These are phyloP conservation scores for Argopecten irradians DNA, from an alignment of 1,140 invertebrate genomes.

Conservation along the genomic window DNA sequence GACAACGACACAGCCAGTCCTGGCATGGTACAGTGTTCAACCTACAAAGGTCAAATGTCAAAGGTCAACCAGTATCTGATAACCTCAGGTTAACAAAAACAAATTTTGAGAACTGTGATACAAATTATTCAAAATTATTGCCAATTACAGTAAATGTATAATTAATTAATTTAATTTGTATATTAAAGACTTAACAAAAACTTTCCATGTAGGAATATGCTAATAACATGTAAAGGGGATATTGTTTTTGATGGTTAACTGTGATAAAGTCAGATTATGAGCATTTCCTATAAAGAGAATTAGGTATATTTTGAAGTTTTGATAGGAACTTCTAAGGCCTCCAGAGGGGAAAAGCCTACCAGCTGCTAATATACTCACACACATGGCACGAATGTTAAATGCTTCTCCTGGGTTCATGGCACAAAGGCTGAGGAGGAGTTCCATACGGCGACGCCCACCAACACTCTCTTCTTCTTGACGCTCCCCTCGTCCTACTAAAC, in stretches of 20 bases:
- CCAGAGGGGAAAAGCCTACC: not conserved
- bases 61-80: too few species aligned
- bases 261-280: not conserved
- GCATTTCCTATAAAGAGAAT: not conserved
- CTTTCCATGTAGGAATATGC: too few species aligned
- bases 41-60: slow-evolving; percentile 68
- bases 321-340: too few species aligned
- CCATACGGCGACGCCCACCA: slow-evolving; percentile 83
- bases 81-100: too few species aligned
- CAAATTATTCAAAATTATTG: too few species aligned
- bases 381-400: slow-evolving; percentile 84
- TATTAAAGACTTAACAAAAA: too few species aligned
- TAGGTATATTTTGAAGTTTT: not conserved
- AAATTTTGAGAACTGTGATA: too few species aligned
- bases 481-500: slow-evolving; percentile 91
- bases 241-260: too few species aligned
- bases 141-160: too few species aligned
- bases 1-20: slow-evolving; percentile 89
- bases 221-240: too few species aligned
- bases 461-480: slow-evolving; percentile 86
- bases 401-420: slow-evolving; percentile 93
- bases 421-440: slow-evolving; percentile 88
- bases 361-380: slow-evolving; percentile 68
- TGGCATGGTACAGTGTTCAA: slow-evolving; percentile 92
- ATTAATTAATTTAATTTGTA: too few species aligned